phyloP scores from a whole-genome alignment of 2,888 invertebrate genomes.

The Salpingus planirostris region DNA sequence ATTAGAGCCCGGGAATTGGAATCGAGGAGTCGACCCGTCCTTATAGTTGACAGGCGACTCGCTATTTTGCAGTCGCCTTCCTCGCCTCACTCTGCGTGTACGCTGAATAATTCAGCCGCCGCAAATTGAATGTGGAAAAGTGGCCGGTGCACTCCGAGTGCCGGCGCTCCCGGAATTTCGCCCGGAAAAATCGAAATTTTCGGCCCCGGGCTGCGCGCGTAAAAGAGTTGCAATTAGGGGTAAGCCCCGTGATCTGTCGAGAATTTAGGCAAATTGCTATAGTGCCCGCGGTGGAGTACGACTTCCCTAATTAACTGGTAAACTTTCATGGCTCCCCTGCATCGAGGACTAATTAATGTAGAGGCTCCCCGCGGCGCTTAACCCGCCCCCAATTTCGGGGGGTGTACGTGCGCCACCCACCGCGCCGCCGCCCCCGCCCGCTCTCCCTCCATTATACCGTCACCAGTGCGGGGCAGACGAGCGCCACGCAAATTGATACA shows the following conservation, averaged over 20 bases:
- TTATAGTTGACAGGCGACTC: no score
- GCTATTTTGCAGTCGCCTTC: slow-evolving; percentile 22
- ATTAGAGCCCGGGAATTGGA: no score
- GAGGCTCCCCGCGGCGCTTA: slow-evolving; percentile 29
- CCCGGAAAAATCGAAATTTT: no score
- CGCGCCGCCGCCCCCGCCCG: slow-evolving; percentile 10
- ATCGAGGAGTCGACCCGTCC: no score
- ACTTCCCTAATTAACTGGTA: slow-evolving; percentile 45
- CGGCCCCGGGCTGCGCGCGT: slow-evolving; percentile 20
- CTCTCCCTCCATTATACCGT: slow-evolving; percentile 13
- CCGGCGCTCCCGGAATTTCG: no score
- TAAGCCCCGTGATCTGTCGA: slow-evolving; percentile 12
- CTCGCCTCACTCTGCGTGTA: no score
- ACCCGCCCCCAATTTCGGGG: slow-evolving; percentile 20
- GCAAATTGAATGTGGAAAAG: slow-evolving; percentile 19
- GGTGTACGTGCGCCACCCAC: no score
- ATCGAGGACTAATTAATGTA: slow-evolving; percentile 43
- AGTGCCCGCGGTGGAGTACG: slow-evolving; percentile 33
- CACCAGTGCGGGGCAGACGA: slow-evolving; percentile 10
- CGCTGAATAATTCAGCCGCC: slow-evolving; percentile 26
- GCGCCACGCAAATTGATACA: slow-evolving; percentile 29
- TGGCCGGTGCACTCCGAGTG: no score
- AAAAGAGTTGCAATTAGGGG: background rate
- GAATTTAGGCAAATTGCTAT: slow-evolving; percentile 34
- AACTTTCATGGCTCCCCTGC: slow-evolving; percentile 43